Conservation (phyloP, 2,888 invertebrate genomes). For the Panorpa germanica region DNA sequence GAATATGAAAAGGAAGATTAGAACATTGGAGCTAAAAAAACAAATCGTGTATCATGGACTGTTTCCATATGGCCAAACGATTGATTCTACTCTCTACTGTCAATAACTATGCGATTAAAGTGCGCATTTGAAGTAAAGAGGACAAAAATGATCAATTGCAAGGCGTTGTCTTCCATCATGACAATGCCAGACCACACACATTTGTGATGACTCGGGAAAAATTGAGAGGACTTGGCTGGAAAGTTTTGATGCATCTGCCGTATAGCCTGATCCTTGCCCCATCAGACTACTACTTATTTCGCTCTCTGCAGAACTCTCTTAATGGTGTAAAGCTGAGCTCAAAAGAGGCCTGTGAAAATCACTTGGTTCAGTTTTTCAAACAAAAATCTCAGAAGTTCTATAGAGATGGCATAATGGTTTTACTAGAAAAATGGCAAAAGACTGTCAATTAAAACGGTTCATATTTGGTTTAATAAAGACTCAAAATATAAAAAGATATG, state of each 20-base stretch:
- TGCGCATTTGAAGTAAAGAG: too few species aligned
- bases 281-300: conserved; percentile 13
- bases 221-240: conserved; percentile 14
- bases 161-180: too few species aligned
- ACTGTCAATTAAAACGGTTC: conserved; percentile 11
- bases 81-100: too few species aligned
- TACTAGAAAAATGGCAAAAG: too few species aligned
- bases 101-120: too few species aligned
- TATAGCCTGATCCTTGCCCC: conserved; percentile 14
- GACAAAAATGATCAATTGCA: too few species aligned
- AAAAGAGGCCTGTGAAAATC: conserved; percentile 13
- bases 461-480: conserved; percentile 11
- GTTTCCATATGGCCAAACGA: too few species aligned
- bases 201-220: conserved; percentile 14
- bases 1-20: too few species aligned
- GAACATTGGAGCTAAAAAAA: too few species aligned
- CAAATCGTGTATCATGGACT: too few species aligned
- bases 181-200: conserved; percentile 13
- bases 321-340: conserved; percentile 12
- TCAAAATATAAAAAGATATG: too few species aligned
- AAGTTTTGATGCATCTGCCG: conserved; percentile 14
- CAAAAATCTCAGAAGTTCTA: conserved; percentile 13
- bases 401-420: conserved; percentile 12
- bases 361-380: conserved; percentile 13
- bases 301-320: conserved; percentile 12